phyloP scores from a whole-genome alignment of 2,888 invertebrate genomes.

The Pardosa pseudoannulata region DNA sequence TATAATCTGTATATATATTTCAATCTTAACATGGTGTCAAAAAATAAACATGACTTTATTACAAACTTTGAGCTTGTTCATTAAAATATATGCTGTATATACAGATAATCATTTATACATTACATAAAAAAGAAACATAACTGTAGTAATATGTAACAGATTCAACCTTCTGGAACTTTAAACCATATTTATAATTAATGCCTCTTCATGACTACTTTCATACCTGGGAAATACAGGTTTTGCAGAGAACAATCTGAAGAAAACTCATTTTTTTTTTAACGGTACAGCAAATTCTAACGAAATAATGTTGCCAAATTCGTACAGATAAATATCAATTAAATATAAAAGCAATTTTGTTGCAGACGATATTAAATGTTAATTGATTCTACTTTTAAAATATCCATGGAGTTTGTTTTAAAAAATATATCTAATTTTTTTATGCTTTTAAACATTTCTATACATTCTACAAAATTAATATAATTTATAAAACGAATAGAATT shows the following conservation, averaged over 20 bases:
- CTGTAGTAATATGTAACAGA: not conserved
- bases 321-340: no score
- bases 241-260: not conserved
- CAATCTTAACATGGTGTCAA: constrained; percentile 19
- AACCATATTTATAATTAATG: constrained; percentile 24
- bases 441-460: no score
- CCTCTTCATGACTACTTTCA: constrained; percentile 7
- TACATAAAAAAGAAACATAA: constrained; percentile 8
- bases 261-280: not conserved
- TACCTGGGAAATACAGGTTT: not conserved
- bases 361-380: no score
- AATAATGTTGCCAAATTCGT: no score
- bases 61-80: constrained; percentile 40
- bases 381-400: no score
- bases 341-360: no score
- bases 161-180: constrained; percentile 7
- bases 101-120: constrained; percentile 20
- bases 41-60: constrained; percentile 48
- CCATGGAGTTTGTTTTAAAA: no score
- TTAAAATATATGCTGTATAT: constrained; percentile 22
- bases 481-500: no score
- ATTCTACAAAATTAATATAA: no score
- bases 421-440: no score
- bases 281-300: no score
- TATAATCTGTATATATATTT: constrained; percentile 11